Conservation (phyloP, 2,113 vertebrate genomes). For the Cricetomys ansorgei region DNA sequence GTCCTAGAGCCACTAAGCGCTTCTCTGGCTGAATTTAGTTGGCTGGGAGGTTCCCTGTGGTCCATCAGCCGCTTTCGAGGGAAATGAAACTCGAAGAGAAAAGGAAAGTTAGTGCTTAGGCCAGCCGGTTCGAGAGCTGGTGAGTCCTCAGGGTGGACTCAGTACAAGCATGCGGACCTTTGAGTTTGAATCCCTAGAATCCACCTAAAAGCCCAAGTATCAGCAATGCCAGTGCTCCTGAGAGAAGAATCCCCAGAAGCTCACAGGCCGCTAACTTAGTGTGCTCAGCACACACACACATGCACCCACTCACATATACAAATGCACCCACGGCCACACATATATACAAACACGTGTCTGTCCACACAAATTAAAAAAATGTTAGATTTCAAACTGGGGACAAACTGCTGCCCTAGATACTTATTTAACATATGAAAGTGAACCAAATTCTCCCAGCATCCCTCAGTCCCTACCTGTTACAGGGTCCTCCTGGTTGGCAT, state of each 20-base stretch:
- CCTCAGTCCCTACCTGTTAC: no score
- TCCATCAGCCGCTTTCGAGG: not conserved
- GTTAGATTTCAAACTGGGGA: no score
- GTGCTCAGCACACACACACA: not conserved
- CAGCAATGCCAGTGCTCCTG: not conserved
- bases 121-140: not conserved
- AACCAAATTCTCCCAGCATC: no score
- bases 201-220: not conserved
- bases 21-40: not conserved
- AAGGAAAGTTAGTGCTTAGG: not conserved
- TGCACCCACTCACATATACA: not conserved
- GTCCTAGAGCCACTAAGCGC: not conserved
- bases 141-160: not conserved
- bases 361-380: not conserved
- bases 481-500: no score
- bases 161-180: not conserved
- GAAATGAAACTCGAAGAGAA: not conserved
- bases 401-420: no score
- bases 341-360: not conserved
- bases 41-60: not conserved
- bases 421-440: no score
- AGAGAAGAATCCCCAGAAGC: not conserved
- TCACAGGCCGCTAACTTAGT: not conserved
- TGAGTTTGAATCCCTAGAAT: not conserved
- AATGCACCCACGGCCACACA: rapidly evolving